Evolutionary conservation across 2,113 vertebrate species (phyloP), one percentile per base, ranked within the genome.

Genomic region (Rhinoptilus africanus): DNA sequence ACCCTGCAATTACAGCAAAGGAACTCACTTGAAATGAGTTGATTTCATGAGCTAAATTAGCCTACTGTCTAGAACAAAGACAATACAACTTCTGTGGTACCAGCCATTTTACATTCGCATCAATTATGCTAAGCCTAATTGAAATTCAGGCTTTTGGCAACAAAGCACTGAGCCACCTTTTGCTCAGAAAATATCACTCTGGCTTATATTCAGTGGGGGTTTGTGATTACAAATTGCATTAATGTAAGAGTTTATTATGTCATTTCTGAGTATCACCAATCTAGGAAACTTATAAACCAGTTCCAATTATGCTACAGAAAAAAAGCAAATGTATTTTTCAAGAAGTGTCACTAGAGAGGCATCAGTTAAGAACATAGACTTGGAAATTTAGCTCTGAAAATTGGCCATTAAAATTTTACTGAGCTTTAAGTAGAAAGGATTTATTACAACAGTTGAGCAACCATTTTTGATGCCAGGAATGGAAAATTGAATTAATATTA

Each of bases 1-100:
- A 94, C 84, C 92, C 85, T 95, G 89, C 93, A 97, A 91, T 97
- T 95, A 88, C 60, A 96, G 85, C 69, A 56, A 73, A 95, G 74
- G 87, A 94, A 83, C 74, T 92, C 11, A 1, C 56, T 54, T 66
- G 74, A 93, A 97, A 72, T 30, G 81, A 91, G 53, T 48, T 56
- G 80, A 92, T 93, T 95, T 85, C 92, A 91, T 66, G 93, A 91
- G 51, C 63, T 88, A 89, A 95, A 97, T 96, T 90, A 96, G 74
- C 57, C 63, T 83, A 54, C 77, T 89, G 84, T 82, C 84, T 93
- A 75, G 47, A 96, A 96, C 81, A 96, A 97, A 96, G 93, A 71
- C 81, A 94, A 85, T 35, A 41, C 84, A 87, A 80, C 59, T 30
- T 45, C 32, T 45, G 76, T 53, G 54, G 79, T 84, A 96, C 78